A percentile compares a stretch with the other conserved stretches of the same genome.
These are phyloP conservation scores for Tachina lurida DNA, from an alignment of 2,888 invertebrate genomes.

Conservation along the genomic window DNA sequence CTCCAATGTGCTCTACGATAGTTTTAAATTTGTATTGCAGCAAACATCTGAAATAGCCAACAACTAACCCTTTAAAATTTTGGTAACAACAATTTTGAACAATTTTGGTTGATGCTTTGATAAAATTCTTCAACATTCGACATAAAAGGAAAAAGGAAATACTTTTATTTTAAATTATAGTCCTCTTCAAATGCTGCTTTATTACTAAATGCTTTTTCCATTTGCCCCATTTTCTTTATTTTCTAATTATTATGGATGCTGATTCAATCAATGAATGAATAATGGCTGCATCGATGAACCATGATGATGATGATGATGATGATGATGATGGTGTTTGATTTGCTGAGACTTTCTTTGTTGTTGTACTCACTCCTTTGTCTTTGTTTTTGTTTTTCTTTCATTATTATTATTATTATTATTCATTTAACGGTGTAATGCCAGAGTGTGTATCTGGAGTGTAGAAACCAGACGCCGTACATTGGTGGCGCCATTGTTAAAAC, in stretches of 20 bases:
- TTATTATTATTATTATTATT: constrained; percentile 46
- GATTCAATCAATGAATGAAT: constrained; percentile 54
- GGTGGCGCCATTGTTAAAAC: constrained; percentile 70
- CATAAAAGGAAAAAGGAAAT: not conserved
- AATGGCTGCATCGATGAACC: not conserved
- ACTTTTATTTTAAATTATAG: not conserved
- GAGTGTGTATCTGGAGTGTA: constrained; percentile 65
- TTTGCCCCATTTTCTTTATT: constrained; percentile 28
- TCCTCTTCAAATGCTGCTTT: not conserved
- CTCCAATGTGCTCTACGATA: not conserved
- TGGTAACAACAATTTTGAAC: too few species aligned
- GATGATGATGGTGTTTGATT: constrained; percentile 54
- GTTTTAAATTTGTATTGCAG: too few species aligned
- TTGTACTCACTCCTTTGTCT: constrained; percentile 24
- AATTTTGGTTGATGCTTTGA: too few species aligned
- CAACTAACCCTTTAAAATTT: too few species aligned
- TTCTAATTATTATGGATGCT: constrained; percentile 52
- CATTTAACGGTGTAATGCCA: constrained; percentile 70
- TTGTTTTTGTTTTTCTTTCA: not conserved
- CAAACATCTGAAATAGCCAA: too few species aligned
- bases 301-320: not conserved
- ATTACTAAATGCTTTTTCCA: not conserved
- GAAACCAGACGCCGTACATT: constrained; percentile 69
- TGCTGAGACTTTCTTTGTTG: constrained; percentile 45
- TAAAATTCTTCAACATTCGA: not conserved